Base-by-base conservation (phyloP, 92 coral and sea anemone genomes). In the Virgularia gustaviana region DNA sequence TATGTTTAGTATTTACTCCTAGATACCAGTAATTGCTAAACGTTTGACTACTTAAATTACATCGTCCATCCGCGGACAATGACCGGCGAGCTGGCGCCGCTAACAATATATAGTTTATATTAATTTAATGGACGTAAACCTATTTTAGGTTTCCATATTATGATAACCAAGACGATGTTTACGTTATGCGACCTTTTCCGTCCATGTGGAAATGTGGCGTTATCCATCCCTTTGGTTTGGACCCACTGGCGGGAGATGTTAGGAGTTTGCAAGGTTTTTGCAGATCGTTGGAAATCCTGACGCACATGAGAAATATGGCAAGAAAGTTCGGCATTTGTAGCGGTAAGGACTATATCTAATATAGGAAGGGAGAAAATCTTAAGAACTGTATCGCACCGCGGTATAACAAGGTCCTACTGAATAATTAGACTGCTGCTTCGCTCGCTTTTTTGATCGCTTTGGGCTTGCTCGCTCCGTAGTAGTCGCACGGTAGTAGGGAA, bases 161-260 rank as follows among this genome's bases (percentile, higher is more conserved):
- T 22, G 52, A 38, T 12, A 38, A 64, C 42, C 24, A 65, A 41
- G 72, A 65, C 27, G 67, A 60, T 35, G 0, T 28, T 0, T 65
- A 65, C 25, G 72, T 65, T 1, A 65, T 65, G 13, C 55, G 72
- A 19, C 72, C 72, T 22, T 65, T 65, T 33, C 75, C 75, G 9
- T 68, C 75, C 20, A 49, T 68, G 75, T 68, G 75, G 75, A 33
- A 68, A 11, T 68, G 75, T n/a, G 9, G 75, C n/a, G 61, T 68
- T 2, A 15, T 68, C 18, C 75, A 68, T 68, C 75, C 75, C 0
- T 12, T 4, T 68, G 75, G 75, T 12, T 51, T 68, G 49, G 62
- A 49, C 25, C 75, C 75, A 29, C 8, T 68, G 47, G 30, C 75
- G 15, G 75, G 61, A n/a, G 75, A 68, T 49, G 75, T 68, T 9